Base-by-base conservation (phyloP, 2,113 vertebrate genomes). In the Hypanus sabinus region DNA sequence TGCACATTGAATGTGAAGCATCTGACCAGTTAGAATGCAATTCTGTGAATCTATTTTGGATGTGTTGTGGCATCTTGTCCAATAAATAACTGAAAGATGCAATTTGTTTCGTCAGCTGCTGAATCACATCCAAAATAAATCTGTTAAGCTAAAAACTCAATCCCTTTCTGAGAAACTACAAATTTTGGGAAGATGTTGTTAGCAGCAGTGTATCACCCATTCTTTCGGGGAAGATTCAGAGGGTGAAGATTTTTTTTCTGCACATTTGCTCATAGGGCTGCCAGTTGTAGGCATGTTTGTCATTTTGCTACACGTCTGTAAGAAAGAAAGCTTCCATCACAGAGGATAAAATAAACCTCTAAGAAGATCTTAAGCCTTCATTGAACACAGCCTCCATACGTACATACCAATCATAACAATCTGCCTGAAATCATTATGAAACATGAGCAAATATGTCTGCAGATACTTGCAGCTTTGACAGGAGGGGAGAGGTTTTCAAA, bases 81-180 rank as follows among this genome's bases (percentile, higher is more conserved):
- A 55, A 55, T 22, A 83, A 83, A 83, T 55, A 87, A 30, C 55
- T 5, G 83, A 24, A 87, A 87, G 55, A 60, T 87, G 83, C 83
- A 60, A 87, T 87, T 87, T 87, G 22, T 87, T 87, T 87, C 9
- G 46, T 55, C 55, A 76, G 24, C 24, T 87, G 55, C 46, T 10
- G 57, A 87, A 87, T 27, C 55, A 87, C 10, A 87, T 87, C 55
- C 83, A 30, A 87, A 87, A 87, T 60, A 60, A 87, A 60, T 87
- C 30, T 27, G 10, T 87, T 24, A 87, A 60, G 9, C 10, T 2
- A 65, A 9, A 65, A 65, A 65, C 8, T 1, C 62, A 65, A 65
- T 65, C 62, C 62, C 8, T 65, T 65, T 65, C 62, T 65, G 14
- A 14, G 62, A 27, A 57, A 85, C 83, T 10, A 60, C 55, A 27